Evolutionary conservation across 2,113 vertebrate genomes (phyloP), one percentile per base, ranked within the genome.

Genomic region (Perognathus longimembris): DNA sequence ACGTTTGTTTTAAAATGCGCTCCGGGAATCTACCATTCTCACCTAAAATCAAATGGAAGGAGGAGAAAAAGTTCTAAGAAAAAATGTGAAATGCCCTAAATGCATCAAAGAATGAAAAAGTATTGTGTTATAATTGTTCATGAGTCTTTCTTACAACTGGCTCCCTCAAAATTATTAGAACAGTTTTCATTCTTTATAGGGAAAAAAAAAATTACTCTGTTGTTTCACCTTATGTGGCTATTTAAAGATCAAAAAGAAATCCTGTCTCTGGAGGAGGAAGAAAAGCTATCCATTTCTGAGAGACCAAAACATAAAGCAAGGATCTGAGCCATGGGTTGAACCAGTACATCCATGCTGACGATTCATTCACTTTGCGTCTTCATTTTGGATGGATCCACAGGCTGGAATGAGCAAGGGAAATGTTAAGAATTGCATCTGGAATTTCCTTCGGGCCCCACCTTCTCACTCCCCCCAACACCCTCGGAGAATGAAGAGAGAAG

Each of bases 181-280:
- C 18, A 5, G 24, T 85, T 89, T 93, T 91, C 70, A 34, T 88
- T 84, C 85, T 91, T 82, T 54, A 17, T 54, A 54, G 50, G 50
- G 45, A 84, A 73, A 36, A 73, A 54, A 64, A 28, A 50, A 73
- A 90, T 84, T 59, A 89, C 26, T 93, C 90, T 84, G 71, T 95
- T 0, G 0, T 90, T 97, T 97, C 96, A 94, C 87, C 83, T 97
- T 92, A 78, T 83, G 67, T 86, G 96, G 50, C 73, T 96, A 97
- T 97, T 97, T 97, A 97, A 97, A 97, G 93, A 97, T 96, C 91
- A 96, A 96, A 97, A 96, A 82, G 92, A 95, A 74, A 90, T 94
- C 95, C 95, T 90, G 91, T 92, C 38, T 96, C 85, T 82, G 69
- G 80, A 91, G 34, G 30, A 89, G 92, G 71, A 86, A 84, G n/a